Base-by-base conservation (phyloP, 2,888 invertebrate genomes). In the Incurvaria masculella region DNA sequence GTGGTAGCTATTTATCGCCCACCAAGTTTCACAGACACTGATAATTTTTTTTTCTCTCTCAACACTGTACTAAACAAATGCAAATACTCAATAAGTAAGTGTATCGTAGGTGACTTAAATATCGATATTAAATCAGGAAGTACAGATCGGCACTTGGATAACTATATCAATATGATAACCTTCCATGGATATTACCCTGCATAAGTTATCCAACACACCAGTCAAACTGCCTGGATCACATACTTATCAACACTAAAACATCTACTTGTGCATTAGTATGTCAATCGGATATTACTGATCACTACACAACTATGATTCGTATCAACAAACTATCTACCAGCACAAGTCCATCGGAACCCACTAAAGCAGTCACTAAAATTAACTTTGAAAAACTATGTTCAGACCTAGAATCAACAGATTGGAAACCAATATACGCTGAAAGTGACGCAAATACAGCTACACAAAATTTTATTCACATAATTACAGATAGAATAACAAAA, bases 161-260 rank as follows among this genome's bases (percentile, higher is more conserved):
- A 46, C 1, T 55, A 56, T 41, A 17, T 55, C 3, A 49, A 50
- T 18, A 44, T 49, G 16, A 8, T 51, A 2, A 52, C 52, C n/a
- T 43, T 39, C 2, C 46, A 52, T 23, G 49, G 51, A 2, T 17
- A 53, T 27, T 18, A 54, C 8, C 52, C 54, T 8, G 45, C 49
- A 1, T 52, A 55, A 16, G 14, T 16, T 8, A 27, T 51, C 49
- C 52, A 3, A 56, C 55, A 3, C 23, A 53, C n/a, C 8, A 21
- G 2, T 43, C 49, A 10, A 53, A 49, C 16, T 56, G 57, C 40
- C n/a, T 58, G 0, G 56, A 56, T 38, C 53, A 53, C n/a, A n/a
- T n/a, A n/a, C n/a, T n/a, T n/a, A n/a, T n/a, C n/a, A n/a, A n/a
- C n/a, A n/a, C n/a, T n/a, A 33, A 38, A 18, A 42, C 1, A 19